Conservation (phyloP, 2,797 vertebrate genomes). For the Enteromius fasciolatus region DNA sequence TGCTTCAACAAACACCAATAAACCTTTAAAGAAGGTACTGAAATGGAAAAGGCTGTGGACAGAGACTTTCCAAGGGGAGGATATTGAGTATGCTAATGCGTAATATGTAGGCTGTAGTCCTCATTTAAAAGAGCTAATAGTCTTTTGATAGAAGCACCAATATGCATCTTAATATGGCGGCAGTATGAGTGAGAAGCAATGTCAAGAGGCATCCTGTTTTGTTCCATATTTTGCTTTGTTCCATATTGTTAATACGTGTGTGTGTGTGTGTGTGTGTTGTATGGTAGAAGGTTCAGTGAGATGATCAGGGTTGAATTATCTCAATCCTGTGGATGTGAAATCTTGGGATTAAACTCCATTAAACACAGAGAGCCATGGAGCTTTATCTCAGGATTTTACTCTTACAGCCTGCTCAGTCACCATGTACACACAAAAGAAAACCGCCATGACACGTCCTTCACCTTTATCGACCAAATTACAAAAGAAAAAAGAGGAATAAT, state of each 20-base stretch:
- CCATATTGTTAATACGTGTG: neutral
- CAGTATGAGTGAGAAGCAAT: neutral
- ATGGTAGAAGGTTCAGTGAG: constrained; percentile 57
- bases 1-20: constrained; percentile 10
- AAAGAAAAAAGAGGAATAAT: constrained; percentile 63
- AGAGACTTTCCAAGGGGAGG: neutral
- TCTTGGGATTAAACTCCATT: constrained; percentile 83
- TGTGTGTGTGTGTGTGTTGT: constrained; percentile 37
- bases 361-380: constrained; percentile 76
- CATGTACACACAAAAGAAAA: constrained; percentile 55
- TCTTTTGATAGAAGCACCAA: neutral
- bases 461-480: constrained; percentile 79
- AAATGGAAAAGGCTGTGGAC: constrained; percentile 1
- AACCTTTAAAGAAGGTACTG: neutral
- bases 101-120: neutral
- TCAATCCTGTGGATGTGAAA: constrained; percentile 78
- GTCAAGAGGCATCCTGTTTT: neutral
- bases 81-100: neutral
- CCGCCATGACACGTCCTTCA: constrained; percentile 79
- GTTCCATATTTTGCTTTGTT: constrained; percentile 9
- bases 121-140: neutral
- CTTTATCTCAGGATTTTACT: constrained; percentile 79
- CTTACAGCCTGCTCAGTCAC: constrained; percentile 61
- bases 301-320: constrained; percentile 76
- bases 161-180: neutral